Evolutionary conservation across 2,113 vertebrate species (phyloP).

Genomic region (Apodemus sylvaticus): DNA sequence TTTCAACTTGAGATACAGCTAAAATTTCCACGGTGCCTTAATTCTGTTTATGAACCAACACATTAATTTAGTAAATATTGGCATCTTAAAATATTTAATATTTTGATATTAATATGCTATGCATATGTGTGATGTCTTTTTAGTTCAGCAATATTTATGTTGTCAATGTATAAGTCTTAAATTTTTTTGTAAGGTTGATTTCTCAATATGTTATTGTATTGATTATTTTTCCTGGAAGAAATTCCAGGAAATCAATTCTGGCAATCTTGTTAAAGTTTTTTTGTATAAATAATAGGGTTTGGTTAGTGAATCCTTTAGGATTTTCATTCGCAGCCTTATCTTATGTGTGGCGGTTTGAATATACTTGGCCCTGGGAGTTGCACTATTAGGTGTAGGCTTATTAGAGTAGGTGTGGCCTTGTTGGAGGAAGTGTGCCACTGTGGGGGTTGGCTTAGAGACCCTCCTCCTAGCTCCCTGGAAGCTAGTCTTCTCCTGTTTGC

Average conservation of each 20-base stretch:
- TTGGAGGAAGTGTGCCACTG: no score
- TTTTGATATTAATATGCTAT: background rate
- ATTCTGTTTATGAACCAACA: background rate
- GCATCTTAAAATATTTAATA: background rate
- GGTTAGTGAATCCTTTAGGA: background rate
- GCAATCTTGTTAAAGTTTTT: background rate
- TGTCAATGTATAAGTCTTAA: background rate
- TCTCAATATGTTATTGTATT: background rate
- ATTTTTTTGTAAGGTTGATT: background rate
- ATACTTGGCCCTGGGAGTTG: no score
- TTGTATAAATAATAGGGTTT: background rate
- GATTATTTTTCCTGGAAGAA: background rate
- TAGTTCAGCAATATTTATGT: background rate
- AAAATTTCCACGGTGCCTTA: background rate
- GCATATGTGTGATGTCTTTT: background rate
- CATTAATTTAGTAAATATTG: background rate
- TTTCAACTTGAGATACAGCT: background rate
- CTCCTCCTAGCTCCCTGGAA: no score
- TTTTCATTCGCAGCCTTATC: background rate
- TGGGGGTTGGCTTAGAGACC: no score
- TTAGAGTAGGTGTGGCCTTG: no score
- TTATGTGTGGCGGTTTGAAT: background rate
- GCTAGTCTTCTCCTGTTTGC: no score
- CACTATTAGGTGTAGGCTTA: no score
- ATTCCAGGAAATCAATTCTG: background rate